phyloP scores from a whole-genome alignment of 1,140 invertebrate genomes.

The Drosophila oshimai region DNA sequence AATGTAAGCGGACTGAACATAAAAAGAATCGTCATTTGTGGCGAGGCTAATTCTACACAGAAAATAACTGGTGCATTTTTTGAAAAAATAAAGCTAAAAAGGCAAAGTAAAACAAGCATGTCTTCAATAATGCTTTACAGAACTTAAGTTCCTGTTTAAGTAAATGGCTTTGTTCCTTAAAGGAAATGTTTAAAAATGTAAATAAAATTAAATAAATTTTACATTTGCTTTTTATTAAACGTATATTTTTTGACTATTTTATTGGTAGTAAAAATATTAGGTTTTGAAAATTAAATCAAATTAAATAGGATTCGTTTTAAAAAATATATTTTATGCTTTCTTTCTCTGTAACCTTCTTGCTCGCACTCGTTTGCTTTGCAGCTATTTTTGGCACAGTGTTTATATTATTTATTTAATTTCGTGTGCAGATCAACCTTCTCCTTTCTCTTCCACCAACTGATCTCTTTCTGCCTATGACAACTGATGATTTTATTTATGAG shows the following conservation, averaged over 20 bases:
- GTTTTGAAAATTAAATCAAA: too few species aligned
- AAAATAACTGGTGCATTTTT: slow-evolving; percentile 3
- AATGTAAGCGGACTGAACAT: slow-evolving; percentile 29
- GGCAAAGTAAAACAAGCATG: too few species aligned
- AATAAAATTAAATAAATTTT: too few species aligned
- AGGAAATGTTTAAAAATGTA: too few species aligned
- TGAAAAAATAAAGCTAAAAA: neutral
- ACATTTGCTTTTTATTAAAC: too few species aligned
- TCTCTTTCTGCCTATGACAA: slow-evolving; percentile 54
- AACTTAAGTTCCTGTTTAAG: too few species aligned
- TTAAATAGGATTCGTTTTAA: too few species aligned
- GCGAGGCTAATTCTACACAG: neutral
- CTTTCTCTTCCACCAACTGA: slow-evolving; percentile 25
- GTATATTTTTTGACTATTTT: too few species aligned
- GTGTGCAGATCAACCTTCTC: slow-evolving; percentile 15
- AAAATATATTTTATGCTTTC: too few species aligned
- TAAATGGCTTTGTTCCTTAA: too few species aligned
- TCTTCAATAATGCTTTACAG: too few species aligned
- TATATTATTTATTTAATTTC: slow-evolving; percentile 71
- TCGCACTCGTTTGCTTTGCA: slow-evolving; percentile 11
- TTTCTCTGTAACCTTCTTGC: slow-evolving; percentile 17
- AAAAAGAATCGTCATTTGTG: slow-evolving; percentile 14
- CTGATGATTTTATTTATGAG: slow-evolving; percentile 76
- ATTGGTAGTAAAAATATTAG: too few species aligned
- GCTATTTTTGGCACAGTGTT: slow-evolving; percentile 56